Evolutionary conservation across 2,888 invertebrate species (phyloP), one percentile per base, ranked within the genome.

Genomic region (Hyalella azteca): DNA sequence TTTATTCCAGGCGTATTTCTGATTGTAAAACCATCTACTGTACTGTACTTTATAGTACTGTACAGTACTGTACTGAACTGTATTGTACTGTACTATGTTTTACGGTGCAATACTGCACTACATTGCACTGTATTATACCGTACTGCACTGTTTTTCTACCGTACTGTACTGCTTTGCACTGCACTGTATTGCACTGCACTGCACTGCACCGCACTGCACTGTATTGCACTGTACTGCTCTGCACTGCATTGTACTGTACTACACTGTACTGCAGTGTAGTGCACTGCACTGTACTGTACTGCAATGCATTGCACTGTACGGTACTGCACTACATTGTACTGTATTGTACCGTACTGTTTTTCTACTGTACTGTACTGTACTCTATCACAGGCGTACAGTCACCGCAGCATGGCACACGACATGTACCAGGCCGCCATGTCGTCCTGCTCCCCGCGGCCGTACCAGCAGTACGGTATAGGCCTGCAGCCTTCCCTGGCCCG

Each of bases 381-480:
- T 50, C 13, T n/a, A 45, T n/a, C 39, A n/a, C 79, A 81, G 81
- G 81, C 81, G 26, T 81, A 81, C 76, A 75, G 79, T n/a, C 81
- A 81, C 78, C 81, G 81, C 59, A 80, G 81, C 66, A 73, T 81
- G 78, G 81, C 81, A 9, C 81, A 81, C 45, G 81, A 81, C 76
- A 73, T 81, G 66, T 81, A 81, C 78, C 81, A 81, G 32, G 81
- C 81, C 2, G 81, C 81, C 76, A 81, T 81, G 81, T 81, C 81
- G 4, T 78, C 79, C 15, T 78, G 78, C 7, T 79, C 79, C 0
- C 78, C 81, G 7, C 75, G 75, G 22, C 75, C 75, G 4, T 75
- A 75, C 75, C 77, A 48, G 49, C 82, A 82, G 81, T 82, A 82
- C 78, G 66, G 80, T 15, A 81, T 82, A 13, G 73, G 78, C 66